phyloP scores from a whole-genome alignment of 2,888 invertebrate species.

The Ophioninae sp. region DNA sequence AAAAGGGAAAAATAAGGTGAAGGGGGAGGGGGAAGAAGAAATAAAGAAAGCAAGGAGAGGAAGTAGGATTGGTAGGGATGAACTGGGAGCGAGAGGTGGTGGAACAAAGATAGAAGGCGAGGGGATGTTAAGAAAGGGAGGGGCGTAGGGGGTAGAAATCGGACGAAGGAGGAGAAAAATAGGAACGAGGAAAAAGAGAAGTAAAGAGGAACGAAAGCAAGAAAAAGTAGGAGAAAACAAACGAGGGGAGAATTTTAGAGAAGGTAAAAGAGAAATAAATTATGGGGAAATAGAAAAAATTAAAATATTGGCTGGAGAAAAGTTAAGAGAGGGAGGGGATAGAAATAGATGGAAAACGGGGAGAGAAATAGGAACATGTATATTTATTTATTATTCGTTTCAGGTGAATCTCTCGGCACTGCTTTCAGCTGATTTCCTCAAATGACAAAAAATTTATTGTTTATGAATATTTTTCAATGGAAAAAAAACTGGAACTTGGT shows the following conservation, averaged over 20 bases:
- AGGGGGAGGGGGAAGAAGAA: conserved; percentile 17
- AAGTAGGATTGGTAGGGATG: not conserved
- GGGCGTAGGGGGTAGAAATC: no score
- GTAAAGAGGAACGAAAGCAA: not conserved
- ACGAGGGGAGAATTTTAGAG: no score
- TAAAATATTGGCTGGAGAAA: not conserved
- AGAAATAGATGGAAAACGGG: not conserved
- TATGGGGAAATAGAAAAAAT: not conserved
- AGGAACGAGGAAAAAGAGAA: no score
- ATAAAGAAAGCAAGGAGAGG: not conserved
- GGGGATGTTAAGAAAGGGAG: no score
- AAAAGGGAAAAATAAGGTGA: not conserved
- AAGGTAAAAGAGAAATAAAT: not conserved
- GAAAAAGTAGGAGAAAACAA: not conserved
- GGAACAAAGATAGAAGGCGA: no score
- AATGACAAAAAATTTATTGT: no score
- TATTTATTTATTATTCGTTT: not conserved
- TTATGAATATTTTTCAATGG: not conserved
- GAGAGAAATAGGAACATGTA: not conserved
- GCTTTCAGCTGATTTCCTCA: not conserved
- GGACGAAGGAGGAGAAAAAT: no score
- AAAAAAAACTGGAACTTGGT: no score
- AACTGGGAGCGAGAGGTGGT: no score
- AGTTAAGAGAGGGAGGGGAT: not conserved
- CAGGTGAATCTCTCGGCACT: conserved; percentile 26